A percentile compares a stretch with the other conserved stretches of the same genome.
Conservation (phyloP, 2,113 vertebrate genomes). For the Chaetops frenatus region DNA sequence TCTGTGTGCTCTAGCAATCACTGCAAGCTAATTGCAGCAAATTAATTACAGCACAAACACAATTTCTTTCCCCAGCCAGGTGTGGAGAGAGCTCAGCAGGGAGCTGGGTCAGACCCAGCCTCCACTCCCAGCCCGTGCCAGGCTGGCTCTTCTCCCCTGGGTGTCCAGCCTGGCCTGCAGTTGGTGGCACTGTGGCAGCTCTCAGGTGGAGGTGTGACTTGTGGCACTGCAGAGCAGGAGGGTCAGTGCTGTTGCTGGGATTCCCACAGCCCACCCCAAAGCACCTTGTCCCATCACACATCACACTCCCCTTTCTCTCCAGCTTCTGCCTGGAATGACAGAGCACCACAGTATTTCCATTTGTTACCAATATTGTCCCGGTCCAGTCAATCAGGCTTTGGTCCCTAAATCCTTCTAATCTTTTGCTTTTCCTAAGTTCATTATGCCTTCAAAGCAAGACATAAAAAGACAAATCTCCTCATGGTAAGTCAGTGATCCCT, state of each 20-base stretch:
- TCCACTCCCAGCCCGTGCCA: accelerated
- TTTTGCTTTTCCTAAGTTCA: conserved; percentile 1
- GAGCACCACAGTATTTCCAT: not conserved
- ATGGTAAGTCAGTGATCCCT: not conserved
- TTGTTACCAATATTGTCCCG: not conserved
- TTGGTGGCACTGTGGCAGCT: not conserved
- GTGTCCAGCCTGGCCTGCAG: not conserved
- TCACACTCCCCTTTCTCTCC: not conserved
- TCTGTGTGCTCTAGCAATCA: not conserved
- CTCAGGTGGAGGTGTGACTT: accelerated
- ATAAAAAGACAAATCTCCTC: not conserved
- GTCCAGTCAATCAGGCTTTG: not conserved
- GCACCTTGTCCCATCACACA: not conserved
- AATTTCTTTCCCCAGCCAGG: not conserved
- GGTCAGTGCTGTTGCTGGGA: accelerated
- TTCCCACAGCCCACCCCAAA: not conserved
- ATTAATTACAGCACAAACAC: conserved; percentile 22
- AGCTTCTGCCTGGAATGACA: not conserved
- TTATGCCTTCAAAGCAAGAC: conserved; percentile 27
- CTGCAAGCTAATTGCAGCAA: conserved; percentile 13
- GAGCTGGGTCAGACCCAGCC: not conserved
- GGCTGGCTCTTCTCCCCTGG: not conserved
- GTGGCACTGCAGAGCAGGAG: not conserved
- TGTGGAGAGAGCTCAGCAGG: not conserved
- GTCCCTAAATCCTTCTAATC: conserved; percentile 18